Evolutionary conservation across 2,797 vertebrate species (phyloP), one percentile per base, ranked within the genome.

Genomic region (Sciurus carolinensis): DNA sequence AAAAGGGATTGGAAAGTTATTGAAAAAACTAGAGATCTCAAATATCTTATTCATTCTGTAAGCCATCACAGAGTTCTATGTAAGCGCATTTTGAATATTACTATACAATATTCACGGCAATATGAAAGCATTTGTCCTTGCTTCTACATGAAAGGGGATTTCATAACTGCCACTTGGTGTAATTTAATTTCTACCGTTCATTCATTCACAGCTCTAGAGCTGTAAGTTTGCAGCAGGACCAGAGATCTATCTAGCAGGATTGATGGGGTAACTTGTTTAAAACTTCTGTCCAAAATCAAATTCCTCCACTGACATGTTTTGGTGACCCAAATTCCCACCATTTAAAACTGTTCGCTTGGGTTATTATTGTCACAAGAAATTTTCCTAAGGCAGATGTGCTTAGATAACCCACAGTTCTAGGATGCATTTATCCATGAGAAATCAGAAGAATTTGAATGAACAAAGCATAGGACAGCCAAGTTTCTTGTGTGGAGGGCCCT

Each of bases 321-420:
- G 69, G 28, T 84, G 77, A 87, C 76, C 39, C 87, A 80, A 54
- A 69, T 87, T 52, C 30, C 87, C 69, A 94, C 26, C 33, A 57
- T 62, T 87, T 76, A n/a, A 82, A 95, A 94, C 81, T 82, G 30
- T 54, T 69, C 76, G 42, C 69, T 90, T 69, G 59, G n/a, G 13
- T 44, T 82, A 52, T 90, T 80, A 90, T 10, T 75, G 26, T 59
- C 39, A 85, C 11, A 90, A 87, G 77, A 71, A 71, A 42, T 75
- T 85, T 93, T 84, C 52, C 71, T 85, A 80, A 85, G 20, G 79
- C 3, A 36, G 64, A 39, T 64, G n/a, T 67, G 64, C 26, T 79
- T 62, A 52, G 44, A 67, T 15, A 93, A 93, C 28, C 12, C 42
- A 81, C 66, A 83, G 39, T 14, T 62, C 22, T 83, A 71, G 59